Evolutionary conservation across 2,797 vertebrate species (phyloP).

Genomic region (Dendrocincla tyrannina): DNA sequence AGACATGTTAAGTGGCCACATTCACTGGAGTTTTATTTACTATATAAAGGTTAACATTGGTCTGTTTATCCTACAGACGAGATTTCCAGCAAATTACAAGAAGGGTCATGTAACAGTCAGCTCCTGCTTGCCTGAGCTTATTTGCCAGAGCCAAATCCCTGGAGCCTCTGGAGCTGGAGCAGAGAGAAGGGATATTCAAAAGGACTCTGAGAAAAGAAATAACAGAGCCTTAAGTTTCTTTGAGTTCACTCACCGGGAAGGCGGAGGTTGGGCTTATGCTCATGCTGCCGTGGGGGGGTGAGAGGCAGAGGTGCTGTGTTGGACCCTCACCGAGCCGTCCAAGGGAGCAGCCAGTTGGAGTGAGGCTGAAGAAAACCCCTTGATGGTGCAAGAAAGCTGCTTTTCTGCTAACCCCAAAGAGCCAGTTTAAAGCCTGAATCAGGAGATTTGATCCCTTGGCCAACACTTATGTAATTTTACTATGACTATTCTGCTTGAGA

Average conservation of each 20-base stretch:
- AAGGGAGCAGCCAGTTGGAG: not conserved
- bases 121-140: conserved; percentile 48
- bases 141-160: conserved; percentile 63
- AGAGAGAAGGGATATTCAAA: conserved; percentile 19
- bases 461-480: not conserved
- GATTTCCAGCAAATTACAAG: conserved; percentile 68
- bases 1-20: conserved; percentile 51
- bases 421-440: conserved; percentile 8
- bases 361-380: not conserved
- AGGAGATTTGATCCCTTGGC: not conserved
- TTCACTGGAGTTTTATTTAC: conserved; percentile 63
- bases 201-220: conserved; percentile 22
- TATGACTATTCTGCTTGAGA: not conserved
- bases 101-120: conserved; percentile 71
- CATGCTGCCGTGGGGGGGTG: not conserved
- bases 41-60: conserved; percentile 59
- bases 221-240: not conserved
- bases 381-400: not conserved
- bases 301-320: not conserved
- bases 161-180: conserved; percentile 23
- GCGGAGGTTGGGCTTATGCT: not conserved
- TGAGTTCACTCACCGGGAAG: not conserved
- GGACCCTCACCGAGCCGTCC: rapidly evolving
- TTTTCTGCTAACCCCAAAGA: not conserved
- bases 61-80: conserved; percentile 56